A percentile compares a stretch with the other conserved stretches of the same genome.
These are phyloP conservation scores for Rhineura floridana DNA, from an alignment of 2,113 vertebrate species.

Conservation along the genomic window DNA sequence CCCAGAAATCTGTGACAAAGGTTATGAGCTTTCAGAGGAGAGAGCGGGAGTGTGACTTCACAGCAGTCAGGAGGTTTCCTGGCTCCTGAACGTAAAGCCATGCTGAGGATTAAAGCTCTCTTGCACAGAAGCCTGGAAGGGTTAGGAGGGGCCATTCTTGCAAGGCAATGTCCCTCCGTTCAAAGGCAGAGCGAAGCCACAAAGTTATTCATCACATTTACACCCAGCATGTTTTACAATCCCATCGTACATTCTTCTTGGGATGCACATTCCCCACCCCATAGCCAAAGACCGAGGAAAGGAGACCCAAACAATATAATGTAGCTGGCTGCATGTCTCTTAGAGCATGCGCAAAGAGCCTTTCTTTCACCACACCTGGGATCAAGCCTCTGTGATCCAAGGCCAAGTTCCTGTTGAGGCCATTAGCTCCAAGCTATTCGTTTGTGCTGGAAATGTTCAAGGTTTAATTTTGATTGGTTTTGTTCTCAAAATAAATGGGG, in stretches of 20 bases:
- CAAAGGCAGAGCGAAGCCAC: neutral
- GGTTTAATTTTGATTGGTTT: neutral
- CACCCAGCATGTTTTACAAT: neutral
- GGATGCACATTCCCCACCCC: neutral
- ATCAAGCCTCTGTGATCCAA: neutral
- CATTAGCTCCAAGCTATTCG: neutral
- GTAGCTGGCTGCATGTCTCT: neutral
- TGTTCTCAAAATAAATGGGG: neutral
- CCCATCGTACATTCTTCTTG: neutral
- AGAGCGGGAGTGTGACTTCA: no score
- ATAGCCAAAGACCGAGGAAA: neutral
- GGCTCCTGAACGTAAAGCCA: neutral
- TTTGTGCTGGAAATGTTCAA: neutral
- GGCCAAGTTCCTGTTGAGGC: neutral
- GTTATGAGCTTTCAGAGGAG: neutral
- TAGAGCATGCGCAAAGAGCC: neutral
- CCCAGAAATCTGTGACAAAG: neutral
- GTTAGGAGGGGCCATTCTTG: neutral
- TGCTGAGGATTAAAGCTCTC: rapidly evolving
- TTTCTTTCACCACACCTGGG: neutral
- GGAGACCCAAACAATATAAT: neutral
- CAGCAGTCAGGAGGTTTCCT: neutral
- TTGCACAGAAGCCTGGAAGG: rapidly evolving
- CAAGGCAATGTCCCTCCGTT: neutral
- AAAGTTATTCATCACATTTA: neutral